These are phyloP conservation scores for Beris chalybata DNA, from an alignment of 2,888 invertebrate species.

Conservation along the genomic window DNA sequence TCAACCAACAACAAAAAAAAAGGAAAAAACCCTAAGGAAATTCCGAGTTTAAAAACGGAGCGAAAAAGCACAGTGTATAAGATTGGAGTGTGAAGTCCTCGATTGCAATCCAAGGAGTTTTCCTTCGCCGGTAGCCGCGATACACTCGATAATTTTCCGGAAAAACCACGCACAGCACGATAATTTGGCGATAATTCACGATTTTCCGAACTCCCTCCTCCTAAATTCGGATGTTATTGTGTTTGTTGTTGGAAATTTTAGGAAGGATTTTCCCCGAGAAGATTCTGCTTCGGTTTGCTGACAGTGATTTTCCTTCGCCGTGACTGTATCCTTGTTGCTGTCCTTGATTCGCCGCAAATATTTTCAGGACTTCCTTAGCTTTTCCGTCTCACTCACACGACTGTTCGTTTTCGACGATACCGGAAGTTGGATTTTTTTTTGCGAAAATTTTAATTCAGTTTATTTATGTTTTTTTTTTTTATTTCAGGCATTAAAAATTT, in stretches of 20 bases:
- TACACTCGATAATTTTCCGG: conserved; percentile 14
- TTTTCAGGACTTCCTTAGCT: conserved; percentile 5
- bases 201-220: no score
- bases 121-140: conserved; percentile 16
- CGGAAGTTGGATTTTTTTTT: no score
- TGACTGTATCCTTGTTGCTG: no score
- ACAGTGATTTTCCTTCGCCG: conserved; percentile 14
- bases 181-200: no score
- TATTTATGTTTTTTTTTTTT: no score
- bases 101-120: conserved; percentile 12
- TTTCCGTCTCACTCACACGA: background rate
- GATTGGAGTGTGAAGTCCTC: conserved; percentile 17
- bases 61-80: conserved; percentile 1
- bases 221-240: no score
- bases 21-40: conserved; percentile 1
- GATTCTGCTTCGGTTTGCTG: no score
- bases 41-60: conserved; percentile 7
- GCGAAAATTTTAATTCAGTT: no score
- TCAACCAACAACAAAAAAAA: conserved; percentile 11
- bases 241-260: no score
- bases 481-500: no score
- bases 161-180: background rate
- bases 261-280: no score
- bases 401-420: no score
- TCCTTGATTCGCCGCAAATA: conserved; percentile 7